phyloP scores from a whole-genome alignment of 2,113 vertebrate species.

The Meleagris gallopavo region DNA sequence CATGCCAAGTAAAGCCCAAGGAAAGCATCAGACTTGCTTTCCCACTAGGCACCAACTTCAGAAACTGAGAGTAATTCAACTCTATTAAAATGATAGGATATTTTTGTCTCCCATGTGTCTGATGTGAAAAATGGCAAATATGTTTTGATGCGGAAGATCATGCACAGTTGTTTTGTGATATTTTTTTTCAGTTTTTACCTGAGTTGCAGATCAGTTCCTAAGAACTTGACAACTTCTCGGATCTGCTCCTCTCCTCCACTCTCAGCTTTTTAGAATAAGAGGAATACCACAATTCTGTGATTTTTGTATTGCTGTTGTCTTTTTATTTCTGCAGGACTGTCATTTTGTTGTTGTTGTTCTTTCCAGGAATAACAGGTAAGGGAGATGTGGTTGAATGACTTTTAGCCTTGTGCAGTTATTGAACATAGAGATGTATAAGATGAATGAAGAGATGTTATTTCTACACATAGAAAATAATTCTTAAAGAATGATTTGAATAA shows the following conservation, averaged over 20 bases:
- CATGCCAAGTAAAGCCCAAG: not conserved
- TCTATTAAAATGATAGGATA: not conserved
- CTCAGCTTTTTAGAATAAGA: not conserved
- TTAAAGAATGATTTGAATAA: not conserved
- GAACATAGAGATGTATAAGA: not conserved
- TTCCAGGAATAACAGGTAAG: not conserved
- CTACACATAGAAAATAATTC: not conserved
- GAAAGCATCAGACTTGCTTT: not conserved
- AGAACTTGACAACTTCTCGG: not conserved
- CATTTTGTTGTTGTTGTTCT: accelerated
- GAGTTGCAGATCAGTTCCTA: not conserved
- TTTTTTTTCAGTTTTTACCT: not conserved
- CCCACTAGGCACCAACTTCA: not conserved
- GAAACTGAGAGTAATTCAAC: not conserved
- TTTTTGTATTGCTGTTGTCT: not conserved
- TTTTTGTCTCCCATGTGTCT: not conserved
- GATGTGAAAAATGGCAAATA: not conserved
- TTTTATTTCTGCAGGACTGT: not conserved
- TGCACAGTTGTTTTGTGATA: not conserved
- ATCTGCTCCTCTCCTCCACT: not conserved
- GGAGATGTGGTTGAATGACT: not conserved
- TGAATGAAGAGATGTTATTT: not conserved
- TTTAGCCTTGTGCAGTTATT: not conserved
- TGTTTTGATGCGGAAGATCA: not conserved
- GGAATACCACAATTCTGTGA: not conserved